Evolutionary conservation across 2,797 vertebrate species (phyloP), one percentile per base, ranked within the genome.

Genomic region (Atherinosoma microstoma): DNA sequence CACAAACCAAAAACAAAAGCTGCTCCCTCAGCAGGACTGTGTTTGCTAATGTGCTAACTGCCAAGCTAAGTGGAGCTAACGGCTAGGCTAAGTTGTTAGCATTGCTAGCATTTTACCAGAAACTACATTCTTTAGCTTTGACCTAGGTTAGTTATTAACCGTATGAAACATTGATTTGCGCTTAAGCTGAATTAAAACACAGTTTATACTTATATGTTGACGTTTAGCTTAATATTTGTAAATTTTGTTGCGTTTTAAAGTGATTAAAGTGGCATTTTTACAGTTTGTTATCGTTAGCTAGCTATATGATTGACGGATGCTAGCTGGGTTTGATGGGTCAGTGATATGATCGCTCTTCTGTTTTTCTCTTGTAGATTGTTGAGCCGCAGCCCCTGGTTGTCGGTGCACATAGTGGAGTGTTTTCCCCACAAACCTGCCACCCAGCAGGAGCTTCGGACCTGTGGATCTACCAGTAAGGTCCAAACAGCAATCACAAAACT

Each of bases 391-490:
- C 34, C 27, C 24, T 72, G 47, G 67, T 61, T 70, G 45, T 45
- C 63, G 30, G 58, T 7, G 61, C 76, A 74, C 64, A 68, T 34
- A 72, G 40, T 20, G 29, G 32, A 13, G 49, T 6, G 42, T 67
- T 16, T 0, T n/a, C 24, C 6, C 15, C 6, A n/a, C 3, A 24
- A 38, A 53, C 42, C 70, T 36, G 51, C 58, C 20, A 30, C 71
- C 61, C 73, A 35, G 66, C 75, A 71, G 77, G 68, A 69, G 81
- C 67, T 64, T 22, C 64, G 59, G 42, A 78, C 69, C 59, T 64
- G 72, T 62, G 75, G 75, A 81, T 68, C 58, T 47, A 58, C 80
- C 59, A 87, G 89, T 88, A 73, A 87, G 84, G 77, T 38, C 70
- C 60, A 58, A 20, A 65, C 60, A 71, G 56, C 69, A 70, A 35